Percentiles rank a stretch among this genome's conserved stretches.
These are phyloP conservation scores for Scaptomyza reducta DNA, from an alignment of 2,888 invertebrate species.

Conservation along the genomic window DNA sequence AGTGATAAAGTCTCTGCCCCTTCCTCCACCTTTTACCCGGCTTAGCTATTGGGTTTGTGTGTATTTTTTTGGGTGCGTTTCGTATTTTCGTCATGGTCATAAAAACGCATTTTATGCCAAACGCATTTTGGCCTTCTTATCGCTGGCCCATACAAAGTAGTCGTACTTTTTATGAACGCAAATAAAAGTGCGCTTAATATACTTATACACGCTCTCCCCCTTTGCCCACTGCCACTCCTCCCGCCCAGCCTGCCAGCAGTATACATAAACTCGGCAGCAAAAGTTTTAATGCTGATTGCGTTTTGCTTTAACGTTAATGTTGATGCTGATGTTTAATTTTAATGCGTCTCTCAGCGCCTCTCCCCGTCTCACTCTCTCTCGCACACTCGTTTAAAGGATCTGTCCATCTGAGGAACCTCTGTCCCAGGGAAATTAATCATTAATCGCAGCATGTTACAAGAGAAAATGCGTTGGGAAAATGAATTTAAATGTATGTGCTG, in stretches of 20 bases:
- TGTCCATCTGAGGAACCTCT: slow-evolving; percentile 1
- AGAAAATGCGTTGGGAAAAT: slow-evolving; percentile 59
- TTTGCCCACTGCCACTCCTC: not conserved
- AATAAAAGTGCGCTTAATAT: slow-evolving; percentile 72
- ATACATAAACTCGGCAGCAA: slow-evolving; percentile 61
- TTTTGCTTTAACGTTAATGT: slow-evolving; percentile 67
- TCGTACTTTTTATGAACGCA: slow-evolving; percentile 68
- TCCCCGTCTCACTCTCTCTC: not conserved
- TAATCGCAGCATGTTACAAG: slow-evolving; percentile 49
- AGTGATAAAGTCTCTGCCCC: slow-evolving; percentile 32
- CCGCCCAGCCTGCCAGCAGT: not conserved
- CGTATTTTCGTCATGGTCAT: slow-evolving; percentile 80
- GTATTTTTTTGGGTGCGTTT: slow-evolving; percentile 58
- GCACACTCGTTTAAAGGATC: slow-evolving; percentile 7
- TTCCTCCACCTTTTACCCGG: slow-evolving; percentile 3
- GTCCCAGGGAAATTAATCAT: slow-evolving; percentile 62
- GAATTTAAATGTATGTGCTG: slow-evolving; percentile 70
- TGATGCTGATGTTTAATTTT: slow-evolving; percentile 66
- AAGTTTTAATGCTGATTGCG: slow-evolving; percentile 77
- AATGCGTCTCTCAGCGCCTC: slow-evolving; percentile 53
- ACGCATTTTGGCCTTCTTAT: slow-evolving; percentile 72
- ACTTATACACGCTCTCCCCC: slow-evolving; percentile 18
- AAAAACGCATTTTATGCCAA: slow-evolving; percentile 81
- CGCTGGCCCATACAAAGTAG: slow-evolving; percentile 58
- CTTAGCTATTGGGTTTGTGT: slow-evolving; percentile 27